A percentile compares a stretch with the other conserved stretches of the same genome.
Conservation (phyloP, 2,113 vertebrate genomes). For the Catharus minimus region DNA sequence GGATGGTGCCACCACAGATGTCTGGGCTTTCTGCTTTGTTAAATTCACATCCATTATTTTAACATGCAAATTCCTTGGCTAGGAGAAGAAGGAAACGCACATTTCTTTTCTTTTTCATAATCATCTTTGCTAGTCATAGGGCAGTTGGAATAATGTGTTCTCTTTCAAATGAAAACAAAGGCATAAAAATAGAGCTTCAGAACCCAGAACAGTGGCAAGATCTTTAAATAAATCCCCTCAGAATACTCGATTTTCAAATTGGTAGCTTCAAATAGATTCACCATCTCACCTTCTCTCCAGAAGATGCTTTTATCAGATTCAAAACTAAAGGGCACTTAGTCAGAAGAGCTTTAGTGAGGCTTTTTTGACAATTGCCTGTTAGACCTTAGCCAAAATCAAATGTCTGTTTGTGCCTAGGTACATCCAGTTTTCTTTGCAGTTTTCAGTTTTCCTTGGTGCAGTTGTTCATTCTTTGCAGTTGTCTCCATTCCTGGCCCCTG, state of each 20-base stretch:
- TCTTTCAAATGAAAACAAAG: conserved; percentile 57
- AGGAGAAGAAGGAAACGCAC: not conserved
- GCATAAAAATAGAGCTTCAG: conserved; percentile 55
- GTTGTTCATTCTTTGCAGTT: not conserved
- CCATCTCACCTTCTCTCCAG: not conserved
- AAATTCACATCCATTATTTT: not conserved
- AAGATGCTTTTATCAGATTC: not conserved
- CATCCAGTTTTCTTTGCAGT: not conserved
- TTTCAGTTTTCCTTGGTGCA: not conserved
- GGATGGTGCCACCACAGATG: not conserved
- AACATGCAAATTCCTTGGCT: conserved; percentile 33
- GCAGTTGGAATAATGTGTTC: conserved; percentile 48
- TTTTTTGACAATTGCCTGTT: not conserved
- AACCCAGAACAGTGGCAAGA: conserved; percentile 11
- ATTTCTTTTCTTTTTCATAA: not conserved
- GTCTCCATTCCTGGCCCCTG: not conserved
- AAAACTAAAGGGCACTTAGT: not conserved
- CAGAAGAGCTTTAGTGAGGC: not conserved
- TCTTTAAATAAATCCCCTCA: conserved; percentile 50
- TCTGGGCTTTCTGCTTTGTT: not conserved
- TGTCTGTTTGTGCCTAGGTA: not conserved
- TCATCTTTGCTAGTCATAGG: conserved; percentile 32
- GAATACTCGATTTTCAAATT: conserved; percentile 7
- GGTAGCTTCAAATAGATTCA: conserved; percentile 9
- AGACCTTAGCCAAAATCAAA: not conserved